phyloP scores from a whole-genome alignment of 2,888 invertebrate genomes.

The Thymelicus lineola region DNA sequence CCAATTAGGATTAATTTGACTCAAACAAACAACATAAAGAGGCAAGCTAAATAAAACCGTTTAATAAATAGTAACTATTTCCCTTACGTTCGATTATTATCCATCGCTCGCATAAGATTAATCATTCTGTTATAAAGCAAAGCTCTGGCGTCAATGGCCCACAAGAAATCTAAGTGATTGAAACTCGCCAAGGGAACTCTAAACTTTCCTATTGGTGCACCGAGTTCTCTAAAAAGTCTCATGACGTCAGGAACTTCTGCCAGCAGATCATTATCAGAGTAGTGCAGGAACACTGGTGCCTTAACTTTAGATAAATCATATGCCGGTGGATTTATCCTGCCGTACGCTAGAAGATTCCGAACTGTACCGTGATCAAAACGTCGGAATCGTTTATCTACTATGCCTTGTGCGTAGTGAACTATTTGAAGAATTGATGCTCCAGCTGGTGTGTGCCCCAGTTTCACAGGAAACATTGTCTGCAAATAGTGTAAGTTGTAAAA shows the following conservation, averaged over 20 bases:
- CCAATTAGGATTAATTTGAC: too few species aligned
- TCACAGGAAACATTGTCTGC: conserved; percentile 88
- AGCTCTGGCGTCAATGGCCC: conserved; percentile 86
- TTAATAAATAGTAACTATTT: too few species aligned
- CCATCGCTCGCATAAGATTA: conserved; percentile 75
- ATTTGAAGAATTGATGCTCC: conserved; percentile 89
- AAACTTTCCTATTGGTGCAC: conserved; percentile 79
- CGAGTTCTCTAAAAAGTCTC: conserved; percentile 78
- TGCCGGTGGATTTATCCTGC: conserved; percentile 79
- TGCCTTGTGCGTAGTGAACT: conserved; percentile 89
- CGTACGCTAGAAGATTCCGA: conserved; percentile 83
- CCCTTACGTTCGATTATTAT: conserved; percentile 38
- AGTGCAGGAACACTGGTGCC: conserved; percentile 87
- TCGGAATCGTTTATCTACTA: conserved; percentile 78
- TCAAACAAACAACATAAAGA: too few species aligned
- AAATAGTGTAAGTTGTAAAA: background rate
- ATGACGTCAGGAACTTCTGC: conserved; percentile 84
- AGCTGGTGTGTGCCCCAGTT: conserved; percentile 88
- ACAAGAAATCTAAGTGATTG: conserved; percentile 89
- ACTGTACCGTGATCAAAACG: conserved; percentile 84
- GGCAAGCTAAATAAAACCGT: too few species aligned
- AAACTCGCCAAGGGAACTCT: conserved; percentile 84
- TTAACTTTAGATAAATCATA: conserved; percentile 85
- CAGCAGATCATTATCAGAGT: conserved; percentile 87
- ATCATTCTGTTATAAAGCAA: conserved; percentile 85